phyloP scores from a whole-genome alignment of 2,113 vertebrate species.

The Apteryx mantelli region DNA sequence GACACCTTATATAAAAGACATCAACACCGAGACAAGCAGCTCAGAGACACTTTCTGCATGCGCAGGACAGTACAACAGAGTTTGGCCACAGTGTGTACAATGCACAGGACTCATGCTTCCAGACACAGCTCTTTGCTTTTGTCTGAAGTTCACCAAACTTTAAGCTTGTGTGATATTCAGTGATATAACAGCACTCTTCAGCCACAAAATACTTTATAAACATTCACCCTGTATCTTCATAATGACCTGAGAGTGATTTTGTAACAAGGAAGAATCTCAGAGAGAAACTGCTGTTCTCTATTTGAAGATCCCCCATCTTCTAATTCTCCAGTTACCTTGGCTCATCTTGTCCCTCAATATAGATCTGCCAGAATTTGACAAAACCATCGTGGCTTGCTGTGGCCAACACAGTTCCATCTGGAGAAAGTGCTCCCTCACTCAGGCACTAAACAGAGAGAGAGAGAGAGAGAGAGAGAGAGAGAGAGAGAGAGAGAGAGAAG shows the following conservation, averaged over 20 bases:
- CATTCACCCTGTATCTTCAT: background rate
- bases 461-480: background rate
- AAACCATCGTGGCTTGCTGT: constrained; percentile 97
- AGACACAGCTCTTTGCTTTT: background rate
- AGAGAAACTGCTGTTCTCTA: background rate
- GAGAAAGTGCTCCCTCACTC: constrained; percentile 95
- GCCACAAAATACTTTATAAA: background rate
- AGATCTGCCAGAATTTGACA: constrained; percentile 99
- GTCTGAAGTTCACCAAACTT: background rate
- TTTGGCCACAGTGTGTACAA: background rate
- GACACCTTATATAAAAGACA: background rate
- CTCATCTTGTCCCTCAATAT: constrained; percentile 94
- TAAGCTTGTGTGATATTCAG: background rate
- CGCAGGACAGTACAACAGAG: background rate
- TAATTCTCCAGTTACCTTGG: constrained; percentile 84
- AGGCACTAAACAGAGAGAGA: constrained; percentile 79
- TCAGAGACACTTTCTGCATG: background rate
- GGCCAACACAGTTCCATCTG: constrained; percentile 95
- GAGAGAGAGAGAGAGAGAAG: background rate
- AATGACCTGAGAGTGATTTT: background rate
- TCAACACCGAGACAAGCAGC: background rate
- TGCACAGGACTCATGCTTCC: background rate
- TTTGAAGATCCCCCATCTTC: background rate
- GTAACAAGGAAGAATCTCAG: background rate
- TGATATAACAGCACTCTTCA: background rate